Conservation (phyloP, 2,888 invertebrate genomes). For the Clitarchus hookeri region DNA sequence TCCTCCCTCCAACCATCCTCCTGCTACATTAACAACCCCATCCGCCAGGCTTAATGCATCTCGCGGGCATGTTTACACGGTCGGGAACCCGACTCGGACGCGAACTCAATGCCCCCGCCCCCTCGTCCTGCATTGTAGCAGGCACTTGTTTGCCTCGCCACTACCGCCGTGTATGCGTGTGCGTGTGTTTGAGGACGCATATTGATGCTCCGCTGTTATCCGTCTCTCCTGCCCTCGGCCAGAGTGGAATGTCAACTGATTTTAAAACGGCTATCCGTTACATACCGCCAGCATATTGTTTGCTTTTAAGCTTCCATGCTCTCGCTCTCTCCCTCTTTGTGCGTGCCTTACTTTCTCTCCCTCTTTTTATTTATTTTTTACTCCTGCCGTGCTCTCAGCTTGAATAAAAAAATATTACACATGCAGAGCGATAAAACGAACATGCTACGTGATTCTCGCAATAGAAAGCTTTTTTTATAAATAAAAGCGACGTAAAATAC, state of each 20-base stretch:
- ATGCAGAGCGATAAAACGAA: slow-evolving; percentile 1
- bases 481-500: background rate
- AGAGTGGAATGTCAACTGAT: slow-evolving; percentile 8
- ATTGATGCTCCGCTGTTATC: slow-evolving; percentile 4
- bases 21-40: no score
- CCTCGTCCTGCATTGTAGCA: background rate
- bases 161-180: background rate
- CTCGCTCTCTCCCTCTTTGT: background rate
- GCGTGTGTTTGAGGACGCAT: background rate
- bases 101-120: no score
- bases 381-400: background rate
- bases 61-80: no score
- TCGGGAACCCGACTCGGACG: no score
- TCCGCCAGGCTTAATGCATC: no score
- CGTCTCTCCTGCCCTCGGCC: background rate
- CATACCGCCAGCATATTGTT: slow-evolving; percentile 8
- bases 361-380: background rate
- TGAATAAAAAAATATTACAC: background rate
- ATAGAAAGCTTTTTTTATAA: background rate
- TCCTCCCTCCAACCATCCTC: no score
- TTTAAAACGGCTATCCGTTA: slow-evolving; percentile 14
- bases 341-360: background rate
- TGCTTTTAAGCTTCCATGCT: background rate
- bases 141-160: background rate
- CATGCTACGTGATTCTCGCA: background rate